Percentiles rank a stretch among this genome's conserved stretches.
Evolutionary conservation across 2,113 vertebrate species (phyloP).

Genomic region (Microcebus murinus): DNA sequence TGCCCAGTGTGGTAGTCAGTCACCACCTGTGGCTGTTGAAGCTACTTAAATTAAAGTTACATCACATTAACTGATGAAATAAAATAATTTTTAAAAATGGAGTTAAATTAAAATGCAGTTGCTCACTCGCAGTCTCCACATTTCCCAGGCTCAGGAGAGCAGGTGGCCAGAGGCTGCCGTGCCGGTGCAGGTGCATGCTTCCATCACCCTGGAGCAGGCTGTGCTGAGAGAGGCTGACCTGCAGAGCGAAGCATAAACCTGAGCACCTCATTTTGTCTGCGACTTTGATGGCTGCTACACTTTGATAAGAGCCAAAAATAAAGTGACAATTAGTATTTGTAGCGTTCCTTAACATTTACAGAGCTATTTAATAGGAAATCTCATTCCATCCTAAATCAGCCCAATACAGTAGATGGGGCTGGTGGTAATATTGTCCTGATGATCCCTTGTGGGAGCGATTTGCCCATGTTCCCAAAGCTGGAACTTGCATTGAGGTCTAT

Average conservation of each 20-base stretch:
- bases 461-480: not conserved
- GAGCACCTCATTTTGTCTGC: not conserved
- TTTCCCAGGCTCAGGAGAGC: not conserved
- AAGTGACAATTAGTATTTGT: not conserved
- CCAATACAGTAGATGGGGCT: not conserved
- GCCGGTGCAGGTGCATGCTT: rapidly evolving
- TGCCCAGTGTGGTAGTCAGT: not conserved
- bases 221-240: not conserved
- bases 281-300: not conserved
- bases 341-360: not conserved
- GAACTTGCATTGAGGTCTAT: rapidly evolving
- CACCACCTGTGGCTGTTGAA: not conserved
- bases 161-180: rapidly evolving
- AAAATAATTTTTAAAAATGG: not conserved
- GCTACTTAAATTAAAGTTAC: not conserved
- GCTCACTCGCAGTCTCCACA: not conserved
- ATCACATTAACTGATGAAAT: not conserved
- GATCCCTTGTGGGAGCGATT: rapidly evolving
- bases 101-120: not conserved
- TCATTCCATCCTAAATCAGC: not conserved
- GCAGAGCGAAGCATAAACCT: not conserved
- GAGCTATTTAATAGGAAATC: not conserved
- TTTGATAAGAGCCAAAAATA: not conserved
- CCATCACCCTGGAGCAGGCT: rapidly evolving
- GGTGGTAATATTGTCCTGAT: not conserved